Base-by-base conservation (phyloP, 2,888 invertebrate species). In the Stenodera caucasica region DNA sequence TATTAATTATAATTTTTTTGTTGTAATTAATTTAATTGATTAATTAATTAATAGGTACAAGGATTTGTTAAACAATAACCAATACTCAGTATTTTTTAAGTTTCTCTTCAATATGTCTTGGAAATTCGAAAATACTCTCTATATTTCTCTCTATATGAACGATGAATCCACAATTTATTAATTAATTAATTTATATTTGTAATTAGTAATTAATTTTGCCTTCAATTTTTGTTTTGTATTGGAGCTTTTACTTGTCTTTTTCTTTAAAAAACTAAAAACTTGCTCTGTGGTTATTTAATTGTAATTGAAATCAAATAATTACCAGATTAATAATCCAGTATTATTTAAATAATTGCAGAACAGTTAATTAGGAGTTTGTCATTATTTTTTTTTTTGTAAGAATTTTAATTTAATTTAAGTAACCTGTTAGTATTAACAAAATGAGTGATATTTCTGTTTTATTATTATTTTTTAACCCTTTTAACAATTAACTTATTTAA, bases 401-500 rank as follows among this genome's bases (percentile, higher is more conserved):
- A n/a, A 64, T 63, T 55, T 45, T 45, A 60, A 61, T 67, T 65
- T 62, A 64, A 63, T 63, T 64, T 40, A 53, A 54, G 63, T 63
- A 64, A 65, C 64, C 63, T 63, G 57, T 61, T 67, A 67, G 68
- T 68, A 68, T 68, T 68, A 68, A 68, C 64, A 64, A 59, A 52
- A 53, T 60, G 68, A 68, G 68, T 68, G 68, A 68, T 68, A 68
- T 67, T 68, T 68, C 66, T 60, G 59, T 68, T 66, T 62, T 62
- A 61, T 61, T 59, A 60, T 59, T 66, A 60, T 64, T 63, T 61
- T 64, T 69, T 69, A 66, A 65, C 64, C 67, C 62, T 64, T 67
- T 68, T 70, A 69, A 66, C 65, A 64, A 68, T 72, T 73, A 77
- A 76, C 75, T 77, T 76, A 75, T 76, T 77, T 70, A 69, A 69